These are phyloP conservation scores for Trissolcus basalis DNA, from an alignment of 1,140 invertebrate species.

Conservation along the genomic window DNA sequence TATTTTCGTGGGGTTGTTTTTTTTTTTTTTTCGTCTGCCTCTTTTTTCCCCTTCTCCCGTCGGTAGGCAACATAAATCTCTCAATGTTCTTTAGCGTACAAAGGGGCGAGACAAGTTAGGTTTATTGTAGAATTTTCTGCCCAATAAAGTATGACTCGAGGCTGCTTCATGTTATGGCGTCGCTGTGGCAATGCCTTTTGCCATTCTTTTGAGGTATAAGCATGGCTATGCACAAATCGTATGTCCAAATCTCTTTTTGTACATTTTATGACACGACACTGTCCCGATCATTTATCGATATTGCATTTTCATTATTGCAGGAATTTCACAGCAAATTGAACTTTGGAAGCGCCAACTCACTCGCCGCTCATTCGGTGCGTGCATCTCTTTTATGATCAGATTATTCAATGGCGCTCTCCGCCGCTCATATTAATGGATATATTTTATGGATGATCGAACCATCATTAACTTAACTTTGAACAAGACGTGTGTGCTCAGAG, in stretches of 20 bases:
- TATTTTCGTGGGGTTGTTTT: conserved; percentile 40
- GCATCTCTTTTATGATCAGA: conserved; percentile 30
- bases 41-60: conserved; percentile 39
- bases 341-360: conserved; percentile 22
- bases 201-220: conserved; percentile 48
- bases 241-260: conserved; percentile 50
- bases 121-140: conserved; percentile 74
- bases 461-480: conserved; percentile 33
- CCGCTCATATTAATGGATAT: conserved; percentile 39
- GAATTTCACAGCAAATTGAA: conserved; percentile 55
- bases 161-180: conserved; percentile 49
- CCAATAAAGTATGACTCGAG: conserved; percentile 70
- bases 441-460: conserved; percentile 35
- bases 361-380: conserved; percentile 14
- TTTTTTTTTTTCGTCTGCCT: conserved; percentile 26
- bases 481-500: conserved; percentile 25
- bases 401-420: conserved; percentile 37
- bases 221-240: conserved; percentile 27
- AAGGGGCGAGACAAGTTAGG: conserved; percentile 66
- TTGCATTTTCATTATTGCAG: conserved; percentile 52
- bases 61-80: conserved; percentile 60
- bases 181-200: conserved; percentile 43
- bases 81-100: conserved; percentile 60
- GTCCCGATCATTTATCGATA: conserved; percentile 41
- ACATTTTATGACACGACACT: conserved; percentile 41